phyloP scores from a whole-genome alignment of 2,888 invertebrate genomes.

The Lepetodrilus schrolli region DNA sequence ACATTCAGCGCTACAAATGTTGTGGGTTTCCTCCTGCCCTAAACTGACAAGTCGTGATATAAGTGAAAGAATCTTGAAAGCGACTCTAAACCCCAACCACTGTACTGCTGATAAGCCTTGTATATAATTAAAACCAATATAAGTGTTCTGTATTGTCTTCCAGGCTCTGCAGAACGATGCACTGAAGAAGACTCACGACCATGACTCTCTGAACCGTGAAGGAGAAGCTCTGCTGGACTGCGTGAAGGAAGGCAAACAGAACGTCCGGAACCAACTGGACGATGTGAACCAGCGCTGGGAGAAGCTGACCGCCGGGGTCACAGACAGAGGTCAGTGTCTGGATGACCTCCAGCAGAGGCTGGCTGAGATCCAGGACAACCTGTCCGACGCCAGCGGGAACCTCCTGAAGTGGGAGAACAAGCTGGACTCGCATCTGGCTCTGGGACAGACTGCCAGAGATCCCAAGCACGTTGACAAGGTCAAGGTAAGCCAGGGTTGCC shows the following conservation, averaged over 20 bases:
- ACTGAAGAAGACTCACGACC: conserved; percentile 94
- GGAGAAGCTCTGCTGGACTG: conserved; percentile 91
- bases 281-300: conserved; percentile 93
- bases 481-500: too few species aligned
- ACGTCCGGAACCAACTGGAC: conserved; percentile 87
- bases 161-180: conserved; percentile 89
- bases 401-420: conserved; percentile 92
- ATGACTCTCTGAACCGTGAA: conserved; percentile 80
- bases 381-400: conserved; percentile 88
- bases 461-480: conserved; percentile 89
- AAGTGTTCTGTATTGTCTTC: neutral
- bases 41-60: too few species aligned
- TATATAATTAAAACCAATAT: neutral
- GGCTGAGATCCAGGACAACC: conserved; percentile 88
- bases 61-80: too few species aligned
- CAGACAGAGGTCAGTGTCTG: conserved; percentile 85
- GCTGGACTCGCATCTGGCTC: conserved; percentile 83
- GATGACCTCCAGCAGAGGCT: conserved; percentile 84
- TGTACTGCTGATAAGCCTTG: too few species aligned
- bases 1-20: too few species aligned
- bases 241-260: conserved; percentile 93
- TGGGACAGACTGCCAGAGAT: conserved; percentile 84
- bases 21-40: too few species aligned
- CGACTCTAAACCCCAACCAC: too few species aligned
- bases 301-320: conserved; percentile 79